A percentile compares a stretch with the other conserved stretches of the same genome.
phyloP scores from a whole-genome alignment of 2,797 vertebrate species.

The Psittacula derbiana region DNA sequence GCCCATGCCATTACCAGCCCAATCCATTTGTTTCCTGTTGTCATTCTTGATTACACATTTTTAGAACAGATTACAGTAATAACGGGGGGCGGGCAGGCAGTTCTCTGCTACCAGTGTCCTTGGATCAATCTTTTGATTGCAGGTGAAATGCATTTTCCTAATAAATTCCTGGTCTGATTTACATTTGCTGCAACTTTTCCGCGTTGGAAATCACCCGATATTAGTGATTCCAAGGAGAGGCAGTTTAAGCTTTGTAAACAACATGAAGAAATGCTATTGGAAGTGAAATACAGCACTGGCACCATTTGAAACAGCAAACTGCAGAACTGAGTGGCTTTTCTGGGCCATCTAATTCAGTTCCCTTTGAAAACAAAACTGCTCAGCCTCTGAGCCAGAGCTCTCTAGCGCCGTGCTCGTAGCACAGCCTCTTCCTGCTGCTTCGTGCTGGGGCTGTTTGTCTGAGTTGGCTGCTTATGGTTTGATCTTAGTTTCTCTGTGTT shows the following conservation, averaged over 20 bases:
- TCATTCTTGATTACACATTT: neutral
- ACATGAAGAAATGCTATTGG: accelerated
- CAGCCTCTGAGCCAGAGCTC: neutral
- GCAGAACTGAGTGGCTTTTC: neutral
- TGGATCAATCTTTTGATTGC: neutral
- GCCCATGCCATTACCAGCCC: constrained; percentile 5
- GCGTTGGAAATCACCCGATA: neutral
- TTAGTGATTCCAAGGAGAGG: neutral
- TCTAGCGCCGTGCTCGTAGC: accelerated
- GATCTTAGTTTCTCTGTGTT: neutral
- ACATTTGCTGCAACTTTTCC: neutral
- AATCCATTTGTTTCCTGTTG: neutral
- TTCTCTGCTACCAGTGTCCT: neutral
- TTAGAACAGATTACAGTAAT: neutral
- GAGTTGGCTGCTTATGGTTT: neutral
- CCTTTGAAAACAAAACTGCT: neutral
- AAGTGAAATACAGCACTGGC: neutral
- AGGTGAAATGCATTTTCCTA: neutral
- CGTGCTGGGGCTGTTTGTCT: neutral
- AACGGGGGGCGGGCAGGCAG: neutral
- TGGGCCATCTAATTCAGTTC: neutral
- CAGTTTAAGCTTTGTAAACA: neutral
- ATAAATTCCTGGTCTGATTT: neutral
- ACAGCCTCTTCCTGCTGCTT: neutral
- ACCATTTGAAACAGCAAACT: neutral